Percentiles rank a stretch among this genome's conserved stretches.
phyloP scores from a whole-genome alignment of 2,797 vertebrate genomes.

The Australoheros facetus region DNA sequence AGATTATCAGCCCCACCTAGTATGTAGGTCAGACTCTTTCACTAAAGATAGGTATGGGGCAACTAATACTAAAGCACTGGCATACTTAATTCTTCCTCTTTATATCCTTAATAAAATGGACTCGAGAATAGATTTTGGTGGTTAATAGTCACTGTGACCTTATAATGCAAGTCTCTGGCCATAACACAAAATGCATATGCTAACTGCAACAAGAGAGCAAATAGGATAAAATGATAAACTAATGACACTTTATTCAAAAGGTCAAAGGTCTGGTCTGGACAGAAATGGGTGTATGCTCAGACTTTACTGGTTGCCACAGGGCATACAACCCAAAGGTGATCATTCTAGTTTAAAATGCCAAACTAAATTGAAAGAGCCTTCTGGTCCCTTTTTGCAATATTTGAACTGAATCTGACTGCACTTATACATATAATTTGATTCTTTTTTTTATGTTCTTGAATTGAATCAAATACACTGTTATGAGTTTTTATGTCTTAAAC shows the following conservation, averaged over 20 bases:
- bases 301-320: neutral
- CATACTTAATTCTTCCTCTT: neutral
- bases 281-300: neutral
- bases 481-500: neutral
- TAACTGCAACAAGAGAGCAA: neutral
- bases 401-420: neutral
- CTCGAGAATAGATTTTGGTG: neutral
- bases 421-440: no score
- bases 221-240: neutral
- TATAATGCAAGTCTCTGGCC: neutral
- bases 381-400: neutral
- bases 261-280: accelerated
- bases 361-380: neutral
- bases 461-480: neutral
- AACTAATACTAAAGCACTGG: neutral
- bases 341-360: neutral
- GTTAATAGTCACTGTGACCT: neutral
- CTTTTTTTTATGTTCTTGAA: neutral
- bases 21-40: neutral
- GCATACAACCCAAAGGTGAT: neutral
- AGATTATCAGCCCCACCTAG: neutral
- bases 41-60: neutral
- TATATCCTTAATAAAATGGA: slow-evolving; percentile 1
- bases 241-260: neutral
- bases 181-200: neutral